Evolutionary conservation across 2,113 vertebrate genomes (phyloP).

Genomic region (Pollachius pollachius): DNA sequence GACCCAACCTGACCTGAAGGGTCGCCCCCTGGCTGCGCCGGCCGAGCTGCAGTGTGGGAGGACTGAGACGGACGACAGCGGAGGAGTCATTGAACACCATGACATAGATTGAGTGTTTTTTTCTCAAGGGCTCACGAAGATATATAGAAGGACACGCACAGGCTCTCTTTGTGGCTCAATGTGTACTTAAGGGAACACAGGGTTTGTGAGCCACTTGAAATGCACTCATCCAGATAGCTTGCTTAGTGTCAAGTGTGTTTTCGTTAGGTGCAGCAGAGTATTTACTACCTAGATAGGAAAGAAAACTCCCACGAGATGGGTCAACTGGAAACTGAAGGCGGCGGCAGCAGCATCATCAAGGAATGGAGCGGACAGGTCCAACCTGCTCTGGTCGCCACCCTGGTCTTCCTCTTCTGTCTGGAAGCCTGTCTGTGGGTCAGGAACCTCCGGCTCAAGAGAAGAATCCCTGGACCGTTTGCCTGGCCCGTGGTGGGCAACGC

Average conservation of each 20-base stretch:
- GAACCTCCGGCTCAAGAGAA: constrained; percentile 57
- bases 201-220: constrained; percentile 1
- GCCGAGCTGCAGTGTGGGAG: constrained; percentile 7
- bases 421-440: constrained; percentile 73
- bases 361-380: constrained; percentile 73
- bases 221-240: background rate
- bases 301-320: constrained; percentile 36
- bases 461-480: constrained; percentile 76
- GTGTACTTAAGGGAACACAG: background rate
- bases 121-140: background rate
- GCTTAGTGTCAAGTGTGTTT: background rate
- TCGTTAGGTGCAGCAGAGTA: background rate
- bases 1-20: background rate
- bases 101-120: constrained; percentile 6
- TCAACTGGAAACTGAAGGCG: constrained; percentile 42
- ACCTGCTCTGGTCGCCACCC: constrained; percentile 60
- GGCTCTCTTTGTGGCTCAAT: constrained; percentile 4
- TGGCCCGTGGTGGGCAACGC: constrained; percentile 83
- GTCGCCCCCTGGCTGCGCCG: constrained; percentile 11
- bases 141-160: background rate
- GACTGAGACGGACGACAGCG: background rate
- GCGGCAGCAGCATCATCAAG: constrained; percentile 45
- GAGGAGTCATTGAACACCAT: background rate
- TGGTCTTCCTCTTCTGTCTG: constrained; percentile 71
- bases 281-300: background rate